Evolutionary conservation across 1,140 invertebrate species (phyloP), one percentile per base, ranked within the genome.

Genomic region (Drosophila pallidifrons): DNA sequence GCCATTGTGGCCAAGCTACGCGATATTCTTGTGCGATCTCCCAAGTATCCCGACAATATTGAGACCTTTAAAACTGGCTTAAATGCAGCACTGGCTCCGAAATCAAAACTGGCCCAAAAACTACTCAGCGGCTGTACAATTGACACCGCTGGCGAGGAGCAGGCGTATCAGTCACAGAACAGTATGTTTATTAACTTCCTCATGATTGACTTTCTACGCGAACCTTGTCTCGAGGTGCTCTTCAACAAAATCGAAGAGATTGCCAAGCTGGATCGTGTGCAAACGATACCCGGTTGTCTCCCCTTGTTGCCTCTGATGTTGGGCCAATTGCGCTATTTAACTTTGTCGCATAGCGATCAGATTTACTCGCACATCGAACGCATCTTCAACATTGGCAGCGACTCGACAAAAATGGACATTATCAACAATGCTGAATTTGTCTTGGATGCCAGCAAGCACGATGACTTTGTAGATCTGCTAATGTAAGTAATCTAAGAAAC

Each of bases 101-200:
- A 91, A 16, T 91, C 90, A 0, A 91, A 89, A 38, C 59, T 91
- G 54, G 90, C 91, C 4, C 86, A 85, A 35, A 93, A 93, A 68
- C 76, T 92, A 1, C 77, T 94, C 10, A 87, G 75, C 16, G 89
- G 88, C 0, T 91, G 87, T 58, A 87, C 75, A 3, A 81, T 81
- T 28, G 82, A 86, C 68, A 75, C 91, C 11, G 81, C 93, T 0
- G 79, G 86, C 3, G 77, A 83, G 8, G 88, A 90, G 8, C 81
- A 77, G 32, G 72, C 75, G 5, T 91, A 92, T 77, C 88, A 91
- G 60, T 92, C 91, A 0, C 93, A 94, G 72, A 93, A 93, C 46
- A 93, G 93, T 80, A 91, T 93, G 81, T 91, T 92, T 8, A 79
- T 91, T 16, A 91, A 94, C 58, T 93, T 94, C 51, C 70, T 94